Conservation (phyloP, 1,140 invertebrate genomes). For the Bombus sylvicola region DNA sequence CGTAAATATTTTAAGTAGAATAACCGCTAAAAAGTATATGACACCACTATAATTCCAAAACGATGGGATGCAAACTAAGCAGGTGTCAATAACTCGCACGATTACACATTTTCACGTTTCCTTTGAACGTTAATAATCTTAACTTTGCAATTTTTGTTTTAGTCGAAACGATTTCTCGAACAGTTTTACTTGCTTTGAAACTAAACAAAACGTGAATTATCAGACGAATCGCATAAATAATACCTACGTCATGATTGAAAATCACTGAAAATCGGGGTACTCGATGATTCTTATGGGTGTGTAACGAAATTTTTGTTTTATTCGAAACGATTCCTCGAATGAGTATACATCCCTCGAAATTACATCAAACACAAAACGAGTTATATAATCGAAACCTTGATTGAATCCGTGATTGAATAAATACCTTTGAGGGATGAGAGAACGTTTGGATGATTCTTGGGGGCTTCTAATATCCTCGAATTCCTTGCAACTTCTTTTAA, state of each 20-base stretch:
- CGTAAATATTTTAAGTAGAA: neutral
- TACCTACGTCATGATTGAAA: neutral
- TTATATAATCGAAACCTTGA: neutral
- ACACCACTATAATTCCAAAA: neutral
- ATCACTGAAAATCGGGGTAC: slow-evolving; percentile 36
- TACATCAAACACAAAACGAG: no score
- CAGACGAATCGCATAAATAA: neutral
- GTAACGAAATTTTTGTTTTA: neutral
- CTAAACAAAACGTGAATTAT: no score
- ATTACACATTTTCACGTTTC: neutral
- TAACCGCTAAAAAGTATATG: neutral
- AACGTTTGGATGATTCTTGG: slow-evolving; percentile 79
- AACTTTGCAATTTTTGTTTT: neutral
- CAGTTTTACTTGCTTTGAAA: no score
- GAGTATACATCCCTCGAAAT: no score
- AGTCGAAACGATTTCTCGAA: neutral
- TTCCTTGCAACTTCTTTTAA: slow-evolving; percentile 76
- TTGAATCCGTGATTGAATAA: neutral
- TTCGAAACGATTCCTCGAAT: neutral
- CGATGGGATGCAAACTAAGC: neutral
- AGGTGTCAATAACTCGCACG: neutral
- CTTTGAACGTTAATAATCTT: neutral
- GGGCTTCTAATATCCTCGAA: slow-evolving; percentile 80
- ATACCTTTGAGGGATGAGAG: slow-evolving; percentile 79
- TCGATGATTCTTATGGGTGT: slow-evolving; percentile 75